Base-by-base conservation (phyloP, 92 coral and sea anemone species). In the Parazoanthus darwini region DNA sequence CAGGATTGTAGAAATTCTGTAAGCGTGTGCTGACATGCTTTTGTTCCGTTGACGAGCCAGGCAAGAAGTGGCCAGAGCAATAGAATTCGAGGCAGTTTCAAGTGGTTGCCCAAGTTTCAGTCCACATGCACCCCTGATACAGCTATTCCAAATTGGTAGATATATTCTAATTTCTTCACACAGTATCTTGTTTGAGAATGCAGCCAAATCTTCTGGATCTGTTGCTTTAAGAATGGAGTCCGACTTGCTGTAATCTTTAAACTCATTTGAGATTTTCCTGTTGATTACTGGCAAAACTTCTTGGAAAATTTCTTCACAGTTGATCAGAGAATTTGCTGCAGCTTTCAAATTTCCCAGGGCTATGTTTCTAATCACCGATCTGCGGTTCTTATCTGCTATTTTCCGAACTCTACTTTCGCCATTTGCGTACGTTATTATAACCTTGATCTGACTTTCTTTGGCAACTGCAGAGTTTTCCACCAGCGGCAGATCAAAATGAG, bases 1-100 rank as follows among this genome's bases (percentile, higher is more conserved):
- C 6, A 93, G 88, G 7, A 90, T 82, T n/a, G 89, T 54, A 43
- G 95, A 93, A 26, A 93, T 48, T 66, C 91, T 66, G 82, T 93
- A 93, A 42, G 95, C 93, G 20, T 80, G 79, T 37, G 95, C 95
- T 63, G 93, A 93, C 88, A 93, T 51, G 3, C 80, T 90, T 77
- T 90, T 85, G 85, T 93, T 93, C 79, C 90, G 20, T 25, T 80
- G 87, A 15, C 93, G 77, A 25, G 92, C 96, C 54, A 87, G 59
- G 43, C 71, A 68, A 39, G 96, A 82, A 1, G 92, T 86, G 35
- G 91, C 81, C 11, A 93, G 78, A 33, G 92, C 91, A 81, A 93
- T 87, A 29, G 86, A 70, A 72, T 93, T 91, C 4, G 79, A 43
- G 29, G 90, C 75, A 23, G 23, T 82, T 50, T 36, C 56, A 38